These are phyloP conservation scores for Vanessa tameamea DNA, from an alignment of 1,140 invertebrate species.

Conservation along the genomic window DNA sequence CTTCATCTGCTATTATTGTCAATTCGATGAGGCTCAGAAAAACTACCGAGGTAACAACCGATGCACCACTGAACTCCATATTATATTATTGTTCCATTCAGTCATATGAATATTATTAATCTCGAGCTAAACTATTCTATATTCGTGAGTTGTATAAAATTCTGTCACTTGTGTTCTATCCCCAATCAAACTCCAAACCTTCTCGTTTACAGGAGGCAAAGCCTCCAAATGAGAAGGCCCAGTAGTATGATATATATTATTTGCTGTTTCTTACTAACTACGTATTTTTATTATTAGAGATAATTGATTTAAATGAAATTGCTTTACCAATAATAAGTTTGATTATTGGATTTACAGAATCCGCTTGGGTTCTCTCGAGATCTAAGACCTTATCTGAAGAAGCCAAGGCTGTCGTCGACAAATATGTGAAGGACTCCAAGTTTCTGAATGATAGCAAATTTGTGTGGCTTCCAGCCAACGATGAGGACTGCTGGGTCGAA, in stretches of 20 bases:
- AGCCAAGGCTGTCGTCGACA: conserved; percentile 51
- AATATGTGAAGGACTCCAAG: conserved; percentile 52
- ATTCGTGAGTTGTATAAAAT: too few relatives aligned
- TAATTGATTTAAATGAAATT: neutral
- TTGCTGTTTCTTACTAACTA: too few relatives aligned
- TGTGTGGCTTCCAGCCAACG: conserved; percentile 57
- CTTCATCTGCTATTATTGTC: conserved; percentile 62
- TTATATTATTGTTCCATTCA: too few relatives aligned
- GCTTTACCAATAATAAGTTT: neutral
- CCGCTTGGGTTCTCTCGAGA: conserved; percentile 58
- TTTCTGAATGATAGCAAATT: conserved; percentile 56
- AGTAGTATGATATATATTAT: too few relatives aligned
- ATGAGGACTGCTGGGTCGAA: conserved; percentile 62
- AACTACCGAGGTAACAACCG: conserved; percentile 42
- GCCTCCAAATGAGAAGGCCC: too few relatives aligned
- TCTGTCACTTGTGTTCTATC: too few relatives aligned
- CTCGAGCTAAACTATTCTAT: too few relatives aligned
- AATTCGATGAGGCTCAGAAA: conserved; percentile 45
- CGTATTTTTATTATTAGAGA: too few relatives aligned
- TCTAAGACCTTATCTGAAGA: conserved; percentile 50
- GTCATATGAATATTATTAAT: too few relatives aligned
- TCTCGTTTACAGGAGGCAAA: too few relatives aligned
- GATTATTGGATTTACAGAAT: conserved; percentile 46
- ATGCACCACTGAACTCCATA: too few relatives aligned
- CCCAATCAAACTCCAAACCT: too few relatives aligned